These are phyloP conservation scores for Phocides pigmalion DNA, from an alignment of 1,140 invertebrate species.

Conservation along the genomic window DNA sequence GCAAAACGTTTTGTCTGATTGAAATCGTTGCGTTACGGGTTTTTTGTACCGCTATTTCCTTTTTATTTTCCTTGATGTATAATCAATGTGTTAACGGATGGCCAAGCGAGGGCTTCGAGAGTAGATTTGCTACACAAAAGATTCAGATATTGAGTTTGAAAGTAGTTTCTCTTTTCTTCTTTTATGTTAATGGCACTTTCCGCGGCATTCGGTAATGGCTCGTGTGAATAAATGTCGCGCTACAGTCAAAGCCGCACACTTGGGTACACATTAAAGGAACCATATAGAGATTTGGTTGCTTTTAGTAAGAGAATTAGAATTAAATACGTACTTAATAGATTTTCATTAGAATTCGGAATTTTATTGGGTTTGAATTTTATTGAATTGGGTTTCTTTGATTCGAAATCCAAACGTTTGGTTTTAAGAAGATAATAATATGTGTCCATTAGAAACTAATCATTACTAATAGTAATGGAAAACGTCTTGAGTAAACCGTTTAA, in stretches of 20 bases:
- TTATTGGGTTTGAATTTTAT: too few species aligned
- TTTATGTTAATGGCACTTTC: slow-evolving; percentile 81
- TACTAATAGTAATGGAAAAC: too few species aligned
- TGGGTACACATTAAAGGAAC: not conserved
- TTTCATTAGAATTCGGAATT: too few species aligned
- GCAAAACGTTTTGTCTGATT: slow-evolving; percentile 82
- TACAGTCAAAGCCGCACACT: slow-evolving; percentile 48
- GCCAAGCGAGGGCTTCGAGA: slow-evolving; percentile 68
- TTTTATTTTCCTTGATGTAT: slow-evolving; percentile 83
- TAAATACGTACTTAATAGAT: too few species aligned
- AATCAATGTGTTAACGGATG: slow-evolving; percentile 83
- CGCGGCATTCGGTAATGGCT: slow-evolving; percentile 69
- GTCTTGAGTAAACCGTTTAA: too few species aligned
- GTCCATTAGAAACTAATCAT: too few species aligned
- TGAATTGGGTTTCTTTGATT: too few species aligned
- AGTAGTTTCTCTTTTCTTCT: slow-evolving; percentile 77
- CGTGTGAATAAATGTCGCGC: slow-evolving; percentile 67
- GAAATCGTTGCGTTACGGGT: slow-evolving; percentile 75
- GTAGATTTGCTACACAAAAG: slow-evolving; percentile 82
- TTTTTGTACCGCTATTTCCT: slow-evolving; percentile 75
- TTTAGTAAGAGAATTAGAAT: too few species aligned
- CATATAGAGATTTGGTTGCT: too few species aligned
- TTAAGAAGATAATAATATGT: too few species aligned
- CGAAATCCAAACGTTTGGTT: too few species aligned
- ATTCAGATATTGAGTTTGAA: slow-evolving; percentile 80